These are phyloP conservation scores for Chaetophractus vellerosus DNA, from an alignment of 2,797 vertebrate genomes.

Conservation along the genomic window DNA sequence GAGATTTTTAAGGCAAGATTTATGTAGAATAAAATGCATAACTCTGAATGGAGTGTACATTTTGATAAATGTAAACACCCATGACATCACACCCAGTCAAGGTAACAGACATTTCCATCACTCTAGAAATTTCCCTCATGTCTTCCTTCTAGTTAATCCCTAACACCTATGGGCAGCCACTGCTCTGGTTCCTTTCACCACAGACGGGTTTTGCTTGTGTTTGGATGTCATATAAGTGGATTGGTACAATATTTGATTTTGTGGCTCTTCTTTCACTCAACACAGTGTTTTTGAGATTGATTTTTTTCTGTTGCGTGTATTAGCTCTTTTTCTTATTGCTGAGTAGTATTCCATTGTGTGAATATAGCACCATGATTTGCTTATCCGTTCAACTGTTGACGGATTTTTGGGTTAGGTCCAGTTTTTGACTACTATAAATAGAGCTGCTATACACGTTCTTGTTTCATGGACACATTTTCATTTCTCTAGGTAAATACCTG, in stretches of 20 bases:
- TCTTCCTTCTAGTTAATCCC: not conserved
- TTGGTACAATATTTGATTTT: not conserved
- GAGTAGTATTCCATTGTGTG: not conserved
- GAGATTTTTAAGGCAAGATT: too few relatives aligned
- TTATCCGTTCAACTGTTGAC: not conserved
- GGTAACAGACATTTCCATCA: not conserved
- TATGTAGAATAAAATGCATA: not conserved
- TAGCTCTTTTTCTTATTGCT: not conserved
- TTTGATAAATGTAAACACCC: not conserved
- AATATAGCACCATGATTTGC: not conserved
- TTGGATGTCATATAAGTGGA: not conserved
- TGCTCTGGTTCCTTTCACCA: not conserved
- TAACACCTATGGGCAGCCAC: not conserved
- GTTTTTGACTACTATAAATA: not conserved
- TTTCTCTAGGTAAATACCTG: not conserved
- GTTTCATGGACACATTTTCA: conserved; percentile 18
- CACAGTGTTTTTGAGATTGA: not conserved
- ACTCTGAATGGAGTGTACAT: not conserved
- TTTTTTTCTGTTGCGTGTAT: not conserved
- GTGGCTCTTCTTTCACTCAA: conserved; percentile 32
- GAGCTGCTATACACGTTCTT: not conserved
- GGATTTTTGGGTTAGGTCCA: not conserved
- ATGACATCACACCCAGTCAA: not conserved
- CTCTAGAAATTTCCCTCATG: not conserved
- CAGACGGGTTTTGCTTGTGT: not conserved